Conservation (phyloP, 2,797 vertebrate genomes). For the Odontamblyopus rebecca region DNA sequence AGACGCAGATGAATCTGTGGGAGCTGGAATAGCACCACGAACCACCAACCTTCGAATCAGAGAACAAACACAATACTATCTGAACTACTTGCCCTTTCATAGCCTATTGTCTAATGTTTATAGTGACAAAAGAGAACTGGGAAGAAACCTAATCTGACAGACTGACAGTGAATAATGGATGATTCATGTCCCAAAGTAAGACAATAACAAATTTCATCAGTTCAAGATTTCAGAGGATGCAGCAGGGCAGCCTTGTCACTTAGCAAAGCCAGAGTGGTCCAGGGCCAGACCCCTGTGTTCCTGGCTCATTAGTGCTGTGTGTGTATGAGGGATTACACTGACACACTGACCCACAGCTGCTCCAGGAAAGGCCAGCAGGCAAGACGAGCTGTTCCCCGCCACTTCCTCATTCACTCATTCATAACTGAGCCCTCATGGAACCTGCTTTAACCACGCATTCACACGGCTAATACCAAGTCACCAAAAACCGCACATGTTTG, state of each 20-base stretch:
- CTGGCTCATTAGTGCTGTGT: constrained; percentile 55
- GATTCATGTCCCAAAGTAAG: not conserved
- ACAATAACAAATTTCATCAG: not conserved
- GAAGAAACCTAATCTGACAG: too few species aligned
- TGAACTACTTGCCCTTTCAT: too few species aligned
- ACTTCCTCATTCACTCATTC: constrained; percentile 55
- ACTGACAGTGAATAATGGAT: not conserved
- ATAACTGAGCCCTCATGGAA: constrained; percentile 50
- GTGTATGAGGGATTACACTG: constrained; percentile 61
- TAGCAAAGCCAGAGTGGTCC: constrained; percentile 44
- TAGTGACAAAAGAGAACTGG: too few species aligned
- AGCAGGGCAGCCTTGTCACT: constrained; percentile 59
- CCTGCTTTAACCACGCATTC: constrained; percentile 57
- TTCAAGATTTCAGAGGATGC: constrained; percentile 11
- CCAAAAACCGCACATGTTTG: constrained; percentile 56
- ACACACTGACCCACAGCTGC: constrained; percentile 71
- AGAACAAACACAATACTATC: too few species aligned
- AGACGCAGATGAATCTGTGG: too few species aligned
- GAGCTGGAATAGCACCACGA: too few species aligned
- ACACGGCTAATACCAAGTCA: constrained; percentile 57
- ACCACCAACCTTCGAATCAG: too few species aligned
- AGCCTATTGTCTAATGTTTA: too few species aligned
- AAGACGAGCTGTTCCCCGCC: constrained; percentile 38
- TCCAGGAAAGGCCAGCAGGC: constrained; percentile 60
- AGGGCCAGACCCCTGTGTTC: constrained; percentile 51